A percentile compares a stretch with the other conserved stretches of the same genome.
phyloP scores from a whole-genome alignment of 2,888 invertebrate genomes.

The Euplexia lucipara region DNA sequence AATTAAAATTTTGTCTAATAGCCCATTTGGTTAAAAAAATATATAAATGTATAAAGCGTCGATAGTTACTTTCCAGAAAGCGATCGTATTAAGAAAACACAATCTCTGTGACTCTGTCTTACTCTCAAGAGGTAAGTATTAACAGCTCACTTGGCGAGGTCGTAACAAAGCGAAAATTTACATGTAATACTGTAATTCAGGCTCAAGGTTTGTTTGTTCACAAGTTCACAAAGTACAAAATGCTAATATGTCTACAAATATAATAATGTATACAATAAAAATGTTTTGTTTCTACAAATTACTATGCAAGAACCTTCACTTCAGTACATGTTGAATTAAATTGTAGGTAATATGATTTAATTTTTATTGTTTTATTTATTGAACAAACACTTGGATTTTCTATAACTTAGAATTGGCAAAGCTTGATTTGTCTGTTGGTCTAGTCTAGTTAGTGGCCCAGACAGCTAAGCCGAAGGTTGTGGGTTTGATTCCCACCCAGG shows the following conservation, averaged over 20 bases:
- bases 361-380: neutral
- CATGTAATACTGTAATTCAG: conserved; percentile 35
- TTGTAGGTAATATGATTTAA: neutral
- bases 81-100: neutral
- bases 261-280: neutral
- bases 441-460: no score
- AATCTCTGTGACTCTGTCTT: neutral
- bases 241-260: neutral
- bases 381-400: no score
- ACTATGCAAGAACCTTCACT: conserved; percentile 6
- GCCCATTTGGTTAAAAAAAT: no score
- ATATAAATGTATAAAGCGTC: no score
- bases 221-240: conserved; percentile 2
- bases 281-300: neutral
- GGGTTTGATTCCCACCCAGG: no score
- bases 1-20: no score
- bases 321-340: conserved; percentile 3
- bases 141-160: neutral
- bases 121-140: neutral
- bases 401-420: no score
- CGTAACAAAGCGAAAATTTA: conserved; percentile 15
- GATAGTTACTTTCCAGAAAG: no score
- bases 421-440: no score
- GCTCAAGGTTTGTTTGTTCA: conserved; percentile 50
- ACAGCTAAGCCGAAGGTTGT: no score